Percentiles rank a stretch among this genome's conserved stretches.
Evolutionary conservation across 2,113 vertebrate species (phyloP).

Genomic region (Xenopus laevis): DNA sequence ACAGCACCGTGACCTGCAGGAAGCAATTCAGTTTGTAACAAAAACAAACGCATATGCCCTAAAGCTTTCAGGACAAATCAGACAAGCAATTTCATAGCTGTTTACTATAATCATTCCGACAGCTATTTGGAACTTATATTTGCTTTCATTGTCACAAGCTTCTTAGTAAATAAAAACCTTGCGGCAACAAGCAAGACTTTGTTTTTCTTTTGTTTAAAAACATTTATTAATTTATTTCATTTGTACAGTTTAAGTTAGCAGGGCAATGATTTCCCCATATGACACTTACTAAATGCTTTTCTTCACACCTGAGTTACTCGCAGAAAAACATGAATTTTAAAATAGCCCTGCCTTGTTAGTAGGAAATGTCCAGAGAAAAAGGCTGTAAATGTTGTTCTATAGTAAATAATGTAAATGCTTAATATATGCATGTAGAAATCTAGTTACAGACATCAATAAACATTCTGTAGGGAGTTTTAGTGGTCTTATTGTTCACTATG

Average conservation of each 20-base stretch:
- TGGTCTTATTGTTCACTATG: too few species aligned
- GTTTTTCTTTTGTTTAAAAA: slow-evolving; percentile 57
- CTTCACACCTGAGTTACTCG: too few species aligned
- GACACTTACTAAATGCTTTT: too few species aligned
- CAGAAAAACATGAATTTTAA: too few species aligned
- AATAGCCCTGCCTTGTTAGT: too few species aligned
- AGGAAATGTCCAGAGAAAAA: too few species aligned
- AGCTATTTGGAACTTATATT: slow-evolving; percentile 60
- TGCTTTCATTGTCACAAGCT: slow-evolving; percentile 59
- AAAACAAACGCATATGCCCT: slow-evolving; percentile 65
- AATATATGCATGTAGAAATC: too few species aligned
- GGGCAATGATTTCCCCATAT: too few species aligned
- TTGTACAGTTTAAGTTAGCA: not conserved
- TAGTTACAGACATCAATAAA: too few species aligned
- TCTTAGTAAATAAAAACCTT: slow-evolving; percentile 66
- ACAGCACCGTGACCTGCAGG: slow-evolving; percentile 63
- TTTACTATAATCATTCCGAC: slow-evolving; percentile 61
- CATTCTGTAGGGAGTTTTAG: too few species aligned
- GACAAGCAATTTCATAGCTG: slow-evolving; percentile 66
- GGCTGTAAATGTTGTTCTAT: too few species aligned
- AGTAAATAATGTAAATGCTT: too few species aligned
- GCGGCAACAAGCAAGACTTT: slow-evolving; percentile 54
- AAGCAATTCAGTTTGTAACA: slow-evolving; percentile 65
- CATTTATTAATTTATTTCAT: slow-evolving; percentile 46
- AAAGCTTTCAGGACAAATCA: slow-evolving; percentile 66